Evolutionary conservation across 2,888 invertebrate genomes (phyloP).

Genomic region (Uloborus plumipes): DNA sequence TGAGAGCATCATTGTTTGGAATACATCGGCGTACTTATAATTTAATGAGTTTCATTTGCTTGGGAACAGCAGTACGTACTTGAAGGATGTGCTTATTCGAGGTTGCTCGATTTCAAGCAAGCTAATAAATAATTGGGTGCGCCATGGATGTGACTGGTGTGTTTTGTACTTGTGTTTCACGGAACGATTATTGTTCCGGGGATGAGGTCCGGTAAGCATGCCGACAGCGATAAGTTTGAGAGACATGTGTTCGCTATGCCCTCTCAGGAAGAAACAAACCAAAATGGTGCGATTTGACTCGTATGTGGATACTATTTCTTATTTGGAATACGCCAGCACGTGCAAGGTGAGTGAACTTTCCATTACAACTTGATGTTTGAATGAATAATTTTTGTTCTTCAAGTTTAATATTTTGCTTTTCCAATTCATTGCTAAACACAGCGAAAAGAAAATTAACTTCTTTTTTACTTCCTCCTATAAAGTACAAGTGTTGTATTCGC

Average conservation of each 20-base stretch:
- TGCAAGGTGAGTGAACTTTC: conserved; percentile 66
- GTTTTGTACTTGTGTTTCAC: background rate
- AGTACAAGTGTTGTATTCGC: too few species aligned
- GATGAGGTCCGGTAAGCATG: conserved; percentile 10
- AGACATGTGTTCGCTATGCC: conserved; percentile 78
- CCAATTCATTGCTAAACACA: too few species aligned
- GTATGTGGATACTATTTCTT: conserved; percentile 77
- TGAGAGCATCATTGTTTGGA: too few species aligned
- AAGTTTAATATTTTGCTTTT: too few species aligned
- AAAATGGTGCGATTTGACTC: conserved; percentile 78
- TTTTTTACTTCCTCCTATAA: too few species aligned
- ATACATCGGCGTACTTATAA: too few species aligned
- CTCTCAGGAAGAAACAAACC: conserved; percentile 74
- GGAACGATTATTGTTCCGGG: background rate
- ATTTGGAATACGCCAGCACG: conserved; percentile 74
- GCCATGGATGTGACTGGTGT: background rate
- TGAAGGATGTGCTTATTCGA: too few species aligned
- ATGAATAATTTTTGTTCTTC: background rate
- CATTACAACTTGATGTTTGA: background rate
- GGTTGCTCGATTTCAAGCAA: too few species aligned
- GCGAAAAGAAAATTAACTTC: too few species aligned
- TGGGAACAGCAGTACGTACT: too few species aligned
- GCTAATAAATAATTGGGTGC: background rate
- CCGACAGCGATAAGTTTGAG: background rate
- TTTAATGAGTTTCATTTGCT: too few species aligned